These are phyloP conservation scores for Platichthys flesus DNA, from an alignment of 2,113 vertebrate species.

Conservation along the genomic window DNA sequence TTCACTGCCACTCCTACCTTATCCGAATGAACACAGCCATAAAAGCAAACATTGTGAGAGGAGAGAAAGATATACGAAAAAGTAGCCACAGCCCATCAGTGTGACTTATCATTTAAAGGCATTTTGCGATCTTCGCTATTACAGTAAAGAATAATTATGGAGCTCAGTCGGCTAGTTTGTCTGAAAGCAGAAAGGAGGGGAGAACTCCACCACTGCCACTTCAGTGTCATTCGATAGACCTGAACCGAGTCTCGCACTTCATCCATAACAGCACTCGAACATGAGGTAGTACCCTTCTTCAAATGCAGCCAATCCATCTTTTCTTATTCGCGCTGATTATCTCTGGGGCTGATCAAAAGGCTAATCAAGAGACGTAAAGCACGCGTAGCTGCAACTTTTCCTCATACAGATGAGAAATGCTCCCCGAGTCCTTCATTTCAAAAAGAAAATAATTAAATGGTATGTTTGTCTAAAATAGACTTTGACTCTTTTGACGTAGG, in stretches of 20 bases:
- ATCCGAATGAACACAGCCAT: constrained; percentile 37
- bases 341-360: constrained; percentile 73
- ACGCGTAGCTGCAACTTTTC: constrained; percentile 54
- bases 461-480: constrained; percentile 44
- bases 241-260: constrained; percentile 50
- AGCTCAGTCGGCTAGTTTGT: constrained; percentile 62
- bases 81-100: not conserved
- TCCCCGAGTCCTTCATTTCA: constrained; percentile 45
- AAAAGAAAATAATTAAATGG: constrained; percentile 68
- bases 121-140: constrained; percentile 49
- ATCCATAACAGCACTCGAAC: constrained; percentile 53
- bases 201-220: constrained; percentile 45
- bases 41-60: not conserved
- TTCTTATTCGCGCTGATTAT: constrained; percentile 68
- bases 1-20: not conserved
- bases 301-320: constrained; percentile 56
- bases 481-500: constrained; percentile 26
- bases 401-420: constrained; percentile 40
- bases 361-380: constrained; percentile 69
- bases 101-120: constrained; percentile 55
- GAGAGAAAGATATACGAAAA: not conserved
- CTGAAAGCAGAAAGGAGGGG: constrained; percentile 45
- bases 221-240: constrained; percentile 38
- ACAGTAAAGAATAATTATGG: constrained; percentile 67
- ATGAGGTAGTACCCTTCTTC: constrained; percentile 57